Percentiles rank a stretch among this genome's conserved stretches.
phyloP scores from a whole-genome alignment of 2,888 invertebrate genomes.

The Dascillus cervinus region DNA sequence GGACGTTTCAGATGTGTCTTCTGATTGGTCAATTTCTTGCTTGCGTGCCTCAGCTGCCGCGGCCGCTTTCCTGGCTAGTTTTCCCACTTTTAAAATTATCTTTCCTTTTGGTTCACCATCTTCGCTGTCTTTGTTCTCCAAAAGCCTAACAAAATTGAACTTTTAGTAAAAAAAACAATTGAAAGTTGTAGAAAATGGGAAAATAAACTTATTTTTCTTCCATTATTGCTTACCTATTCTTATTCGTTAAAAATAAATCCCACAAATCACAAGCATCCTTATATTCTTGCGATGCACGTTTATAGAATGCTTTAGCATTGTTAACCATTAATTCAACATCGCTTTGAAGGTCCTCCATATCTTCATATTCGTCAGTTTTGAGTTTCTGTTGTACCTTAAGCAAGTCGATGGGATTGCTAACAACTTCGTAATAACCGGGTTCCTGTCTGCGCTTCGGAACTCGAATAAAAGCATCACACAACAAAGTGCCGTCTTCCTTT shows the following conservation, averaged over 20 bases:
- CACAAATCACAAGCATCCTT: slow-evolving; percentile 84
- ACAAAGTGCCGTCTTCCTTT: slow-evolving; percentile 81
- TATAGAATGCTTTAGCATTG: slow-evolving; percentile 95
- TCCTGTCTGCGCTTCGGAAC: slow-evolving; percentile 91
- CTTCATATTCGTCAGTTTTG: slow-evolving; percentile 94
- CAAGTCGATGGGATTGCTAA: slow-evolving; percentile 91
- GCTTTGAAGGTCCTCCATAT: slow-evolving; percentile 80
- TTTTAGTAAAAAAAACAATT: neutral
- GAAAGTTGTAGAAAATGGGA: neutral
- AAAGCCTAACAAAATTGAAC: slow-evolving; percentile 28
- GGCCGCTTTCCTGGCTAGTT: slow-evolving; percentile 39
- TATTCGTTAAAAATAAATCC: slow-evolving; percentile 68
- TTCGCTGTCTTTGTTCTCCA: slow-evolving; percentile 39
- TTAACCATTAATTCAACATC: slow-evolving; percentile 88
- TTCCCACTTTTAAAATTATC: slow-evolving; percentile 47
- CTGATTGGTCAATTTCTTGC: slow-evolving; percentile 48
- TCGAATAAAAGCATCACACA: slow-evolving; percentile 92
- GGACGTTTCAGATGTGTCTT: slow-evolving; percentile 64
- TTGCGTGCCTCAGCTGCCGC: slow-evolving; percentile 35
- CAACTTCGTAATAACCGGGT: slow-evolving; percentile 85
- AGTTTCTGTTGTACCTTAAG: slow-evolving; percentile 92
- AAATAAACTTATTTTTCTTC: too few species aligned
- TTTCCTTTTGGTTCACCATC: slow-evolving; percentile 45
- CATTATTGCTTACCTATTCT: slow-evolving; percentile 38
- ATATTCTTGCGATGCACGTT: slow-evolving; percentile 75